A percentile compares a stretch with the other conserved stretches of the same genome.
These are phyloP conservation scores for Cantharis nigra DNA, from an alignment of 2,888 invertebrate species.

Conservation along the genomic window DNA sequence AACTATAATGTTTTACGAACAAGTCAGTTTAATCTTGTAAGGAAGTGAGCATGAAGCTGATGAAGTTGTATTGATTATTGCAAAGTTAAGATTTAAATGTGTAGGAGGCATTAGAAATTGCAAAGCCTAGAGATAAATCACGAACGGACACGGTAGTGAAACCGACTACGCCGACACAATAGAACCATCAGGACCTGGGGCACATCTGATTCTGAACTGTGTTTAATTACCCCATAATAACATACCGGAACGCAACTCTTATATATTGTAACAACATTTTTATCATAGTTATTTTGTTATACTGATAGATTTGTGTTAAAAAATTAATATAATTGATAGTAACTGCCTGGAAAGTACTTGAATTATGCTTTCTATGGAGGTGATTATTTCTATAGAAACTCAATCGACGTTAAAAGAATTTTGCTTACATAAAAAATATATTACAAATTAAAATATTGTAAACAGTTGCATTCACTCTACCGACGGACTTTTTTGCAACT, in stretches of 20 bases:
- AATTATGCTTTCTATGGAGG: conserved; percentile 28
- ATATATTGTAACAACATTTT: conserved; percentile 26
- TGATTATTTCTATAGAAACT: background rate
- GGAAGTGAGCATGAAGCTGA: conserved; percentile 20
- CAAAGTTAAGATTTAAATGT: conserved; percentile 12
- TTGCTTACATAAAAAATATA: background rate
- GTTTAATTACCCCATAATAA: conserved; percentile 33
- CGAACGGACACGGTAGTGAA: conserved; percentile 33
- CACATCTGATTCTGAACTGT: conserved; percentile 30
- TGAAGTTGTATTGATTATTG: conserved; percentile 14
- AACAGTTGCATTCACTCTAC: background rate
- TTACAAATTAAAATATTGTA: background rate
- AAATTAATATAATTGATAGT: conserved; percentile 31
- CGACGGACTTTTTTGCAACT: background rate
- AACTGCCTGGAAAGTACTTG: conserved; percentile 31
- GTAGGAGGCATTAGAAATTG: conserved; percentile 33
- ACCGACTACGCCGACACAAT: conserved; percentile 25
- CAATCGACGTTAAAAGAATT: background rate
- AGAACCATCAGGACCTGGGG: conserved; percentile 30
- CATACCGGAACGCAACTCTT: conserved; percentile 31
- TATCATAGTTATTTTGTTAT: conserved; percentile 18
- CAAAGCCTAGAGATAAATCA: conserved; percentile 35
- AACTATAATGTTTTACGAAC: background rate
- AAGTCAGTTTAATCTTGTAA: conserved; percentile 17
- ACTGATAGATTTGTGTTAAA: conserved; percentile 31